Evolutionary conservation across 1,140 invertebrate genomes (phyloP), one percentile per base, ranked within the genome.

Genomic region (Teleogryllus occipitalis): DNA sequence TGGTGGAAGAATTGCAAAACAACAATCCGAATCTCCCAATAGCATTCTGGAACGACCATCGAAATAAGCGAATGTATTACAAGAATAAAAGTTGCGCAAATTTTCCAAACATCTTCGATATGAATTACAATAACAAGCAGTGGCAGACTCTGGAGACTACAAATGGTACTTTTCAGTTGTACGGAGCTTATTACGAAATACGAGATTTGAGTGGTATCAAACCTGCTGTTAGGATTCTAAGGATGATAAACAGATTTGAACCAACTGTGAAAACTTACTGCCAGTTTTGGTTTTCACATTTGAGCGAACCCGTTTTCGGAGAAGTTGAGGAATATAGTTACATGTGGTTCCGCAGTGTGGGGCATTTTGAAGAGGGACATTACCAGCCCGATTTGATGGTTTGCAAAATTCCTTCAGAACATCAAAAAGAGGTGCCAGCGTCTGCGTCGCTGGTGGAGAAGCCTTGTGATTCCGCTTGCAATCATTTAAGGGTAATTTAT

Each of bases 61-160:
- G 92, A 83, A 93, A 94, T 82, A 90, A 92, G 82, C 85, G 84
- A 7, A 91, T 92, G 80, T 93, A 89, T 84, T 91, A 90, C 81
- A 92, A 92, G 79, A 93, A 93, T 83, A 91, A 91, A 79, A 92
- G 91, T 77, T 96, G 94, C 85, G 92, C 92, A 80, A 88, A 88
- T 81, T 96, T 95, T 84, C 96, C 96, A 0, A 94, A 90, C 75
- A 91, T 97, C 76, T 96, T 93, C 84, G 95, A 96, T 82, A 87
- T 97, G 78, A 93, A 97, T 84, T 97, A 96, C 87, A 96, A 96
- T 86, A 97, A 97, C 84, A 90, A 95, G 8, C 96, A 96, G 85
- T 96, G 95, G 95, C 95, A 97, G 85, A 94, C 91, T 14, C 82
- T 96, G 82, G 89, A 90, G 80, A 92, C 93, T 2, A 90, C 89